Evolutionary conservation across 2,888 invertebrate genomes (phyloP).

Genomic region (Epsilonema sp.): DNA sequence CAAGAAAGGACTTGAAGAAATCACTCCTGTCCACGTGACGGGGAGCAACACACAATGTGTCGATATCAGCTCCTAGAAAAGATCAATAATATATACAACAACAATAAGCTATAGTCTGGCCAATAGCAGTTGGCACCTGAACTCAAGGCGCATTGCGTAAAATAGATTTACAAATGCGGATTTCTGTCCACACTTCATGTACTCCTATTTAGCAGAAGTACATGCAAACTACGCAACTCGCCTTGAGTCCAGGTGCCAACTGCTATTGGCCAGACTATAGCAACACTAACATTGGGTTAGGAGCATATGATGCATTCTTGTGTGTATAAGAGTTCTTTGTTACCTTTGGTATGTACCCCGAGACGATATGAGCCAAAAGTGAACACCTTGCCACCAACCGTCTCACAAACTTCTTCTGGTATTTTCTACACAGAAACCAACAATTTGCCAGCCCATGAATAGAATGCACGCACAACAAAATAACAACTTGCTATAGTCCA

Average conservation of each 20-base stretch:
- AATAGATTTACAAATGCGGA: no score
- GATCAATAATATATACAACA: slow-evolving; percentile 1
- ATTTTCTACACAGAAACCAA: slow-evolving; percentile 48
- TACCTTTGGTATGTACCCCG: slow-evolving; percentile 76
- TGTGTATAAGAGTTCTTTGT: slow-evolving; percentile 15
- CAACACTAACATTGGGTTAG: background rate
- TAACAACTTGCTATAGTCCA: no score
- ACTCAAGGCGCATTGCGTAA: no score
- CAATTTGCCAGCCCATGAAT: slow-evolving; percentile 8
- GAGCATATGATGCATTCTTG: background rate
- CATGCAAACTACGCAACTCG: no score
- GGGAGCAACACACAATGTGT: slow-evolving; percentile 91
- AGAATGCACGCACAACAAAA: no score
- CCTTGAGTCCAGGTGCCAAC: no score
- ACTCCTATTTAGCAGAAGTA: no score
- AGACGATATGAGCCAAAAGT: slow-evolving; percentile 90
- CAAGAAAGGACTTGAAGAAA: slow-evolving; percentile 86
- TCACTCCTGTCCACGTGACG: slow-evolving; percentile 77
- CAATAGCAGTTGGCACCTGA: no score
- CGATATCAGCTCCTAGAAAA: slow-evolving; percentile 95
- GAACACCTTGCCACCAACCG: slow-evolving; percentile 86
- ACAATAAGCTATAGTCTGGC: background rate
- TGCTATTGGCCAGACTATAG: no score
- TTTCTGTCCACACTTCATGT: no score
- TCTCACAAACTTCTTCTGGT: slow-evolving; percentile 66